Conservation (phyloP, 2,888 invertebrate species). For the Diarsia mendica region DNA sequence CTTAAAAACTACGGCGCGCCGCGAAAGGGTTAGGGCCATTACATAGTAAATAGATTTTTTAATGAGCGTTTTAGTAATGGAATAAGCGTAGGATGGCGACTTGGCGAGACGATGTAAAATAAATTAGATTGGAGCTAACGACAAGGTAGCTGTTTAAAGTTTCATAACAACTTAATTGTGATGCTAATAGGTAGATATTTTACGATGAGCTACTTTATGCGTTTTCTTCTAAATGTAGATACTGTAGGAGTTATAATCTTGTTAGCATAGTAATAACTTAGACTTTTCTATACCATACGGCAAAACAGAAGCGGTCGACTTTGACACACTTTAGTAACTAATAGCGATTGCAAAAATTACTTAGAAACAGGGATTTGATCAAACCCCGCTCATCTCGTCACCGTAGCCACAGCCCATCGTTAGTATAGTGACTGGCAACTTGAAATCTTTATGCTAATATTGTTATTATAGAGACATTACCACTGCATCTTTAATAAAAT, state of each 20-base stretch:
- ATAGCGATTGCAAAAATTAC: neutral
- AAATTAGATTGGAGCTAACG: neutral
- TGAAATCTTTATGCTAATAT: conserved; percentile 62
- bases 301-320: too few relatives aligned
- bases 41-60: conserved; percentile 49
- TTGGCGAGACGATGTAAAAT: neutral
- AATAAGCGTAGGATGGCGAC: neutral
- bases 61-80: conserved; percentile 31
- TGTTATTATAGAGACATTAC: conserved; percentile 60
- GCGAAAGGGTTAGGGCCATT: conserved; percentile 51
- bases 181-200: neutral
- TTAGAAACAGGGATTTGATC: neutral
- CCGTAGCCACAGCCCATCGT: conserved; percentile 21
- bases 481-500: conserved; percentile 33
- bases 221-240: neutral
- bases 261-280: neutral
- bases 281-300: neutral
- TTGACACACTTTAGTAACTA: neutral
- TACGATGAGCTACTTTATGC: neutral
- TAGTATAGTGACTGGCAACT: conserved; percentile 49
- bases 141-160: too few relatives aligned
- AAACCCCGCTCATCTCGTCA: conserved; percentile 32
- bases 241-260: neutral
- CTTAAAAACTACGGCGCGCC: conserved; percentile 53
- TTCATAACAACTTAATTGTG: neutral